Base-by-base conservation (phyloP, 2,888 invertebrate genomes). In the Parelbella ahira region DNA sequence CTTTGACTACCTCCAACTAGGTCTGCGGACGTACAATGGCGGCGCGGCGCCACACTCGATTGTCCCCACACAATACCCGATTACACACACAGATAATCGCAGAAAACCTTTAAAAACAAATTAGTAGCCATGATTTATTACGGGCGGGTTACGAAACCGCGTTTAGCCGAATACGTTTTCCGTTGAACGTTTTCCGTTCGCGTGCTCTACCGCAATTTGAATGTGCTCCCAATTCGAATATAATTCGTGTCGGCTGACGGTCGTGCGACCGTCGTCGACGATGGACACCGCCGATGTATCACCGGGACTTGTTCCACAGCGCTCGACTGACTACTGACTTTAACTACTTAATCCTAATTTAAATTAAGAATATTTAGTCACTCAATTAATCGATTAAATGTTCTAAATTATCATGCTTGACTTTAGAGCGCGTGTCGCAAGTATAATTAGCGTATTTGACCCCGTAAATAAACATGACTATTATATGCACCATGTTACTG, bases 91-190 rank as follows among this genome's bases (percentile, higher is more conserved):
- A 77, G 79, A 79, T 76, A 75, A 76, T 75, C 63, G 61, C 69
- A 74, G 77, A 75, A 51, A 83, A 81, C 80, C 76, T 87, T 87
- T 83, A 86, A 87, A 86, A 87, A 81, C 82, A 87, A 86, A 87
- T 87, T 86, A 87, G 84, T 72, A 68, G 73, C 74, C 64, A 82
- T 86, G 86, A 86, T 86, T 86, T 86, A 86, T 86, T 81, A 59
- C 72, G 56, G 62, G 63, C 66, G 49, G 53, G 70, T 83, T 83
- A 76, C 81, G 79, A 80, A 77, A 83, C 20, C 21, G 30, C 34
- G 25, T 36, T 49, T 33, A 23, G 42, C 21, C n/a, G n/a, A n/a
- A 27, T 20, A 19, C 33, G 63, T 34, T 42, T 34, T 42, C 41
- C 41, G 33, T 13, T 41, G 65, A 69, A 49, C 65, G 73, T 68